phyloP scores from a whole-genome alignment of 1,140 invertebrate genomes.

The Saccostrea glomerata region DNA sequence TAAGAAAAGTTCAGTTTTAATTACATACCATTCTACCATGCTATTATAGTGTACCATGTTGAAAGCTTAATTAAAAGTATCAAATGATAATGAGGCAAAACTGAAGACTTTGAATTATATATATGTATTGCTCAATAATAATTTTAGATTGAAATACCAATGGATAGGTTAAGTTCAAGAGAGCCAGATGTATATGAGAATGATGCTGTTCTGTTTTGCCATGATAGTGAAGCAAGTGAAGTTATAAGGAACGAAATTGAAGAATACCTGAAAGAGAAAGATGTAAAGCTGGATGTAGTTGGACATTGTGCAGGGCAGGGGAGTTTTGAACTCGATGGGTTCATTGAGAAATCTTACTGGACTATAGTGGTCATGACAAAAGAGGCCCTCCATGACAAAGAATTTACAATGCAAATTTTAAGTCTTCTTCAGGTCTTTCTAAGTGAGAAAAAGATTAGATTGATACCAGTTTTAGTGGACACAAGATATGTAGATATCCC shows the following conservation, averaged over 20 bases:
- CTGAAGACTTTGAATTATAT: not conserved
- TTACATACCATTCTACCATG: no score
- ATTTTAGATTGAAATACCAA: slow-evolving; percentile 14
- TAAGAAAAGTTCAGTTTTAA: no score
- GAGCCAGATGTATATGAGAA: not conserved
- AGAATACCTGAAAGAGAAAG: not conserved
- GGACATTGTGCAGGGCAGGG: not conserved
- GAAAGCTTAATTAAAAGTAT: no score
- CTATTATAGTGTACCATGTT: no score
- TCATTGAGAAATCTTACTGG: not conserved
- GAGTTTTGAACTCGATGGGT: not conserved
- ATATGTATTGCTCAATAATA: not conserved
- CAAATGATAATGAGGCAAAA: no score
- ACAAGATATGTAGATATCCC: not conserved
- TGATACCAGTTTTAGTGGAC: slow-evolving; percentile 17
- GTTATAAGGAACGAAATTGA: not conserved
- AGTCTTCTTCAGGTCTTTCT: not conserved
- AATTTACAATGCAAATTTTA: not conserved
- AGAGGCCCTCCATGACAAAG: not conserved
- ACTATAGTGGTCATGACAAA: not conserved
- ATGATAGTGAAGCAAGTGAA: not conserved
- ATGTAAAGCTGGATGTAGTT: not conserved
- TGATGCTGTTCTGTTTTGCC: slow-evolving; percentile 1
- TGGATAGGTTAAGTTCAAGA: slow-evolving; percentile 1
- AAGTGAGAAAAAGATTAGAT: not conserved